phyloP scores from a whole-genome alignment of 2,888 invertebrate genomes.

The Leptura quadrifasciata region DNA sequence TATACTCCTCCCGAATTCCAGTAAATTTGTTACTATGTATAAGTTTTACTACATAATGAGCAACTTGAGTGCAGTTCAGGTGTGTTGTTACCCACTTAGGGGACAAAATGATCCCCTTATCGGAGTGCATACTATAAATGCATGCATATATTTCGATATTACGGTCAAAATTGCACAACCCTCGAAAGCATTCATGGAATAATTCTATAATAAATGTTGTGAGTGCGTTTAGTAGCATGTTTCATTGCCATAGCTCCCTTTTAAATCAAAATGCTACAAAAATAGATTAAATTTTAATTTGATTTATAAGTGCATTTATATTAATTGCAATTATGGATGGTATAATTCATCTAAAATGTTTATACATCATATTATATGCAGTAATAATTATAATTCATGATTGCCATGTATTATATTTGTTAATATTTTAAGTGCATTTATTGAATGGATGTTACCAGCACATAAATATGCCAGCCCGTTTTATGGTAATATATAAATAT shows the following conservation, averaged over 20 bases:
- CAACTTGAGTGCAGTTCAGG: constrained; percentile 16
- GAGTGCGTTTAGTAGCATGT: constrained; percentile 35
- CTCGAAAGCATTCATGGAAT: constrained; percentile 36
- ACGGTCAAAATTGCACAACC: constrained; percentile 32
- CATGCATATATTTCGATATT: constrained; percentile 36
- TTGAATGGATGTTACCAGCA: no score
- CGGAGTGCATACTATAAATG: constrained; percentile 31
- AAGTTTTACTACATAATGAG: background rate
- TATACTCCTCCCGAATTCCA: background rate
- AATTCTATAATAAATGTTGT: constrained; percentile 42
- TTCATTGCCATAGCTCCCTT: constrained; percentile 29
- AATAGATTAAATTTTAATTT: constrained; percentile 40
- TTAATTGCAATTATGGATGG: constrained; percentile 11
- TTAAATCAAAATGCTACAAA: constrained; percentile 11
- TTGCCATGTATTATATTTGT: background rate
- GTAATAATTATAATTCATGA: constrained; percentile 29
- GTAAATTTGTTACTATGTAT: background rate
- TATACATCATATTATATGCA: background rate
- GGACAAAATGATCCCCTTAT: constrained; percentile 22
- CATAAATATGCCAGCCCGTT: no score
- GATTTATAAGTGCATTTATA: constrained; percentile 32
- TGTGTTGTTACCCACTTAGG: background rate
- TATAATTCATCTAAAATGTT: constrained; percentile 19
- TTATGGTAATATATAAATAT: no score
- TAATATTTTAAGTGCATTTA: background rate